Base-by-base conservation (phyloP, 2,888 invertebrate species). In the Campaea margaritaria region DNA sequence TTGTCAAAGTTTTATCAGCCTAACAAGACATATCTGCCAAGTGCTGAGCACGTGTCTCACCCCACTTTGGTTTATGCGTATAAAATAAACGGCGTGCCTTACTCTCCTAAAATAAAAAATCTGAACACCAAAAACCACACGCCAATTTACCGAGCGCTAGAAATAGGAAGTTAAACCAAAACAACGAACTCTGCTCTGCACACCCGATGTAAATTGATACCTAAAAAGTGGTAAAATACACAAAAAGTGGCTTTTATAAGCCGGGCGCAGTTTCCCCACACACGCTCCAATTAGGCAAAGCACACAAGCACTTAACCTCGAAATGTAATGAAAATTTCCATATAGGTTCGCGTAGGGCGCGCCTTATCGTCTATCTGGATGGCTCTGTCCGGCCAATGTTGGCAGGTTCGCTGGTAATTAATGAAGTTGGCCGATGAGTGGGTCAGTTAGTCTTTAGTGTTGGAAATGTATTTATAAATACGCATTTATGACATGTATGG, bases 291-390 rank as follows among this genome's bases (percentile, higher is more conserved):
- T 91, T 91, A 91, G 80, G 83, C 82, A 85, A 85, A 89, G 85
- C 85, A 89, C 87, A 89, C 89, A 89, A 83, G 79, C 86, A 81
- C 85, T 85, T 87, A 86, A 86, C 87, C 88, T 87, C 85, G 82
- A 89, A 87, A 85, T 87, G 87, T 90, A 90, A 91, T 91, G 91
- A 90, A 91, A 86, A 87, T 87, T 87, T 84, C 84, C 84, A 83
- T 83, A 78, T 50, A 54, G 47, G 75, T 66, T 68, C 70, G 68
- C 73, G 56, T 60, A 67, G 84, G 90, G 87, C 79, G 86, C 88
- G 85, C 88, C 91, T 89, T 90, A 89, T 90, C 90, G 82, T 74
- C 39, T 86, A 89, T 90, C 89, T 83, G 61, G 48, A 56, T 56
- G 61, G 52, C 48, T 61, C 28, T 56, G 61, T 48, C 48, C 56